Percentiles rank a stretch among this genome's conserved stretches.
phyloP scores from a whole-genome alignment of 2,113 vertebrate genomes.

The Shinisaurus crocodilurus region DNA sequence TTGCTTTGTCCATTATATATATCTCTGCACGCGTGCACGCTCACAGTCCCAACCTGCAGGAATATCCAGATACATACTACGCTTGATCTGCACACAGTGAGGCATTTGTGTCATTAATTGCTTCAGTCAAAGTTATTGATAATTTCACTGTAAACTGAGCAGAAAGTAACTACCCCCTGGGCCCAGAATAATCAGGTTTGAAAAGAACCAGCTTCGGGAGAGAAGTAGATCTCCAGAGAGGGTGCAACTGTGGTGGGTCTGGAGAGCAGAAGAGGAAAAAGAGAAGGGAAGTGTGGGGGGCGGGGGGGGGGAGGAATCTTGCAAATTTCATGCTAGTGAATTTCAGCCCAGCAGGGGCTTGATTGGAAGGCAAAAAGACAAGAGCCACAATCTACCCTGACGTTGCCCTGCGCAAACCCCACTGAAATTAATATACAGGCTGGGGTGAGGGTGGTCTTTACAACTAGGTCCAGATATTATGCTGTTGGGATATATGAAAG shows the following conservation, averaged over 20 bases:
- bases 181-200: slow-evolving; percentile 69
- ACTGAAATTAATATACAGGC: neutral
- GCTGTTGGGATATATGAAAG: neutral
- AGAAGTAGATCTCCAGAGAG: slow-evolving; percentile 34
- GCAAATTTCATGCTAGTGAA: neutral
- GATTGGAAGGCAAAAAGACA: neutral
- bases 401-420: neutral
- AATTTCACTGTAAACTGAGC: slow-evolving; percentile 65
- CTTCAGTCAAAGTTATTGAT: slow-evolving; percentile 54
- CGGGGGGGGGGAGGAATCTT: neutral
- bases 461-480: neutral
- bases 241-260: slow-evolving; percentile 55
- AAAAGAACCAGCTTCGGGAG: slow-evolving; percentile 63
- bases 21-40: no score
- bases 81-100: neutral
- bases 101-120: slow-evolving; percentile 56
- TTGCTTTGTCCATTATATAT: no score
- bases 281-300: neutral
- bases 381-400: neutral
- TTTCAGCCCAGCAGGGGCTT: neutral
- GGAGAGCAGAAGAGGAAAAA: neutral
- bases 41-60: neutral
- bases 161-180: slow-evolving; percentile 51
- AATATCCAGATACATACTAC: neutral
- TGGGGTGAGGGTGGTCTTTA: neutral